Percentiles rank a stretch among this genome's conserved stretches.
Conservation (phyloP, 2,113 vertebrate species). For the Mormyrus lacerda region DNA sequence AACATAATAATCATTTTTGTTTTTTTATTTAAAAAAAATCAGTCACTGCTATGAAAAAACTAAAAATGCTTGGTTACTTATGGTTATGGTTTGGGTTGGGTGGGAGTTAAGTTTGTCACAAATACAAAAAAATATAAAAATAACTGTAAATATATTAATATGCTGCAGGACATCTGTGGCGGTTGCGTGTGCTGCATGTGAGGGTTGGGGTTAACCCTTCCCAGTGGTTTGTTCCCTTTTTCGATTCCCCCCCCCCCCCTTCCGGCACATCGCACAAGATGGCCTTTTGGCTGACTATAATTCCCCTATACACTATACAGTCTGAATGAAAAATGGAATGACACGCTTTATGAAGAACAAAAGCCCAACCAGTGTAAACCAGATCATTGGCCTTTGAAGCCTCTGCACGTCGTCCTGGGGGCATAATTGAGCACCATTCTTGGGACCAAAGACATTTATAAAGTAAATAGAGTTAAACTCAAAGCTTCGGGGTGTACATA, state of each 20-base stretch:
- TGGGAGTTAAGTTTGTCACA: too few relatives aligned
- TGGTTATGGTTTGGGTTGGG: too few relatives aligned
- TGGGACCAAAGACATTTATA: background rate
- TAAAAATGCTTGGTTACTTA: too few relatives aligned
- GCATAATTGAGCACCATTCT: background rate
- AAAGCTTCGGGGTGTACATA: background rate
- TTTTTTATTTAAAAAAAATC: too few relatives aligned
- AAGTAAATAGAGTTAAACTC: background rate
- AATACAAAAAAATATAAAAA: background rate
- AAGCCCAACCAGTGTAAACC: background rate
- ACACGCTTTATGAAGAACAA: slow-evolving; percentile 5
- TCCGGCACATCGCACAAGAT: background rate
- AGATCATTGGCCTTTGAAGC: background rate
- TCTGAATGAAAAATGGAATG: background rate
- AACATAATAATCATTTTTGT: too few relatives aligned
- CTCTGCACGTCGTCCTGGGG: background rate
- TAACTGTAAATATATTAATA: background rate
- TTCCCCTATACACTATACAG: background rate
- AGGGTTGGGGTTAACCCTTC: background rate
- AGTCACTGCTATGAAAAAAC: too few relatives aligned
- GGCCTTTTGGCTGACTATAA: background rate
- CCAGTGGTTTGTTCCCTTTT: background rate
- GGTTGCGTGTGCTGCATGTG: background rate
- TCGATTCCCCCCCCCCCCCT: too few relatives aligned
- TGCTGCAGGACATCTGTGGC: background rate